Percentiles rank a stretch among this genome's conserved stretches.
These are phyloP conservation scores for Argyra leucocephala DNA, from an alignment of 2,888 invertebrate genomes.

Conservation along the genomic window DNA sequence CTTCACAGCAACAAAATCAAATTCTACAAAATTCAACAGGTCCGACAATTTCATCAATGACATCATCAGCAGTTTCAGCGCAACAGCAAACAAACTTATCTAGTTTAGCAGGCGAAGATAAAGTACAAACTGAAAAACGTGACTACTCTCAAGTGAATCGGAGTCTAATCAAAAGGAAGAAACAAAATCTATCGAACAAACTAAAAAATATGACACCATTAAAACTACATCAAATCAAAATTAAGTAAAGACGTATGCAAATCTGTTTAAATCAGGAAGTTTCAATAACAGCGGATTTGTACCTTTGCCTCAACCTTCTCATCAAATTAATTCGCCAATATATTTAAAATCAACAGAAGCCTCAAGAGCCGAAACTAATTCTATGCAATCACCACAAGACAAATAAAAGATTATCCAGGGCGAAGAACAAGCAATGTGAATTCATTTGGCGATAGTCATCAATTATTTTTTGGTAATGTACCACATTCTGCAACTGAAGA, in stretches of 20 bases:
- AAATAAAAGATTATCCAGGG: slow-evolving; percentile 36
- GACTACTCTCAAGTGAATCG: not conserved
- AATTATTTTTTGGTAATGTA: slow-evolving; percentile 89
- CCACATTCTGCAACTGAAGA: slow-evolving; percentile 79
- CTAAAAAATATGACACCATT: slow-evolving; percentile 39
- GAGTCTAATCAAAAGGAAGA: slow-evolving; percentile 27
- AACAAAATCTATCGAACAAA: slow-evolving; percentile 35
- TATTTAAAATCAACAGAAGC: slow-evolving; percentile 14
- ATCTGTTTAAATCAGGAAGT: slow-evolving; percentile 57
- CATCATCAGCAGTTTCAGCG: not conserved
- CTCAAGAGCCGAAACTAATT: slow-evolving; percentile 35
- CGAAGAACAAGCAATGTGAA: slow-evolving; percentile 41
- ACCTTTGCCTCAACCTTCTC: slow-evolving; percentile 21
- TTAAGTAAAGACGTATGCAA: slow-evolving; percentile 82
- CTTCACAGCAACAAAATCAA: slow-evolving; percentile 15
- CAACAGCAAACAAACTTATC: slow-evolving; percentile 21
- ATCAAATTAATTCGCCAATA: slow-evolving; percentile 9
- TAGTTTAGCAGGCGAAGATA: slow-evolving; percentile 20
- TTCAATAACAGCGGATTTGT: slow-evolving; percentile 33
- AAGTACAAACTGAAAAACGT: slow-evolving; percentile 17
- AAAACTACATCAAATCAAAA: slow-evolving; percentile 42
- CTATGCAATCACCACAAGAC: slow-evolving; percentile 27
- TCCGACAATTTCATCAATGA: not conserved
- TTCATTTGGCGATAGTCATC: slow-evolving; percentile 72
- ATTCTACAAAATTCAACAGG: not conserved